Percentiles rank a stretch among this genome's conserved stretches.
Evolutionary conservation across 2,888 invertebrate species (phyloP).

Genomic region (Terebella lapidaria): DNA sequence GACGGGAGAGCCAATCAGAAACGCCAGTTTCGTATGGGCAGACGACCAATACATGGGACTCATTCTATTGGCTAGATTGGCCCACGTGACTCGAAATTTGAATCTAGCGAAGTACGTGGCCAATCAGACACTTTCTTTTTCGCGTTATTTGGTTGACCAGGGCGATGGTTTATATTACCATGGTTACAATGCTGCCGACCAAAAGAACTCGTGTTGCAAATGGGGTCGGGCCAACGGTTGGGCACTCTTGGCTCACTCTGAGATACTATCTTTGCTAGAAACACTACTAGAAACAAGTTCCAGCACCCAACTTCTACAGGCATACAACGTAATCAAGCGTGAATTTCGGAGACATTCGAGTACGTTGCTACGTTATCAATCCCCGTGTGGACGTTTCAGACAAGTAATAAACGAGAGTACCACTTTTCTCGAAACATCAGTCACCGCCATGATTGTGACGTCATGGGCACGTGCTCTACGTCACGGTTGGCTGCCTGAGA

Average conservation of each 20-base stretch:
- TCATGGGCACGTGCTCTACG: background rate
- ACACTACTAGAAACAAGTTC: background rate
- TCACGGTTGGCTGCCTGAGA: background rate
- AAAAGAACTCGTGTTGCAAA: conserved; percentile 7
- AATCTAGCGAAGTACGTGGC: background rate
- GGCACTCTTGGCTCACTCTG: conserved; percentile 10
- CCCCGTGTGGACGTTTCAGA: conserved; percentile 4
- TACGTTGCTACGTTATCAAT: background rate
- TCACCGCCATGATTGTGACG: conserved; percentile 7
- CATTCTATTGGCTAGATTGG: conserved; percentile 2
- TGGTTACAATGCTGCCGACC: conserved; percentile 9
- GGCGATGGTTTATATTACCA: conserved; percentile 2
- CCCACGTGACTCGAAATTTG: background rate
- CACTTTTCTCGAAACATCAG: conserved; percentile 9
- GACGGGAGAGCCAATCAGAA: background rate
- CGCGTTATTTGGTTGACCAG: background rate
- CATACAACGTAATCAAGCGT: background rate
- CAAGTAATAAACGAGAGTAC: conserved; percentile 5
- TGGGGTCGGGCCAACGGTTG: conserved; percentile 14
- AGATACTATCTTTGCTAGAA: background rate
- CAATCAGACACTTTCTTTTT: background rate
- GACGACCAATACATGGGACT: conserved; percentile 14
- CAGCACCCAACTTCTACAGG: background rate
- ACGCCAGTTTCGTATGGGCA: conserved; percentile 9
- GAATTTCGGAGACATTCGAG: background rate